These are phyloP conservation scores for Nannobrachium achirus DNA, from an alignment of 2,113 vertebrate species.

Conservation along the genomic window DNA sequence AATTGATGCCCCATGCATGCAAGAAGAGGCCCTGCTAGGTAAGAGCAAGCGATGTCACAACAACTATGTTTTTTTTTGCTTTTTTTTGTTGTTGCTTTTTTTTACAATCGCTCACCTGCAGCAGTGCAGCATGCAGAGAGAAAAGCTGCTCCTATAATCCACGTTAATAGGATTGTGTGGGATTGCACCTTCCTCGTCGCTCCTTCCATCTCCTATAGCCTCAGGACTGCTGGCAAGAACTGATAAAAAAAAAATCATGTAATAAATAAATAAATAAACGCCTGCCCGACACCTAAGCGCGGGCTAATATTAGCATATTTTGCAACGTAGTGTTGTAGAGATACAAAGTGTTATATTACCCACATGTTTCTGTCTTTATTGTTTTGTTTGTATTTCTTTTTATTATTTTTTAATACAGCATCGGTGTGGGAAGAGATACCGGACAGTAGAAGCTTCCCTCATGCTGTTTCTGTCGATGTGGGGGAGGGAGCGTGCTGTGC, in stretches of 20 bases:
- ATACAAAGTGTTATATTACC: constrained; percentile 62
- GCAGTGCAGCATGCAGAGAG: constrained; percentile 66
- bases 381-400: constrained; percentile 41
- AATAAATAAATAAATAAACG: constrained; percentile 4
- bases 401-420: constrained; percentile 32
- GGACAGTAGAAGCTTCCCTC: constrained; percentile 3
- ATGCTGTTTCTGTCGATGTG: constrained; percentile 1
- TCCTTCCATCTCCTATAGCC: constrained; percentile 70
- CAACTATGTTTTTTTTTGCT: constrained; percentile 52
- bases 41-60: constrained; percentile 56
- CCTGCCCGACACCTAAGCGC: constrained; percentile 72
- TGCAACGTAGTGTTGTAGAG: constrained; percentile 57
- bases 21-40: constrained; percentile 30
- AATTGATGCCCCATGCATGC: constrained; percentile 45
- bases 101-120: constrained; percentile 78
- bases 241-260: constrained; percentile 74
- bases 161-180: constrained; percentile 84
- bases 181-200: constrained; percentile 79
- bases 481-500: too few species aligned
- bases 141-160: constrained; percentile 76
- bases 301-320: constrained; percentile 76
- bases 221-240: constrained; percentile 73
- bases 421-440: constrained; percentile 1
- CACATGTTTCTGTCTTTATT: constrained; percentile 37
- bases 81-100: too few species aligned